Base-by-base conservation (phyloP, 2,888 invertebrate species). In the Spicauda simplicius region DNA sequence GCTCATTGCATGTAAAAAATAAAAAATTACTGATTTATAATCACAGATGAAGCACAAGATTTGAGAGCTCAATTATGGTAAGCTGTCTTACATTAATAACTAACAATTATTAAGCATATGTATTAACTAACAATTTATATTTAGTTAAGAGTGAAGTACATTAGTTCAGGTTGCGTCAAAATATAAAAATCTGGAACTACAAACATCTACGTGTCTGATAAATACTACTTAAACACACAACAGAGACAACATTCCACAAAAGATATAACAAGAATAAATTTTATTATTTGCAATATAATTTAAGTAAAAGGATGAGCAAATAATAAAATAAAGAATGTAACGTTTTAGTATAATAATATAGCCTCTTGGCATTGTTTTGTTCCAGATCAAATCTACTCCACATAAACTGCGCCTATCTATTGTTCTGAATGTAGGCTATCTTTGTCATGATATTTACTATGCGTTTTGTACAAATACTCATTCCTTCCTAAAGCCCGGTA, bases 21-120 rank as follows among this genome's bases (percentile, higher is more conserved):
- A 75, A 67, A 62, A 85, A 84, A 86, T 80, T 79, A 90, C 83
- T 84, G 85, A 86, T 87, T 66, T 83, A 88, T 74, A 87, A 91
- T 92, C 91, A 91, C 92, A 91, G 92, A 87, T 87, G 79, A 89
- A 87, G 85, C 85, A 83, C 79, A 80, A 77, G 80, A 80, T 83
- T 88, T 88, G 88, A 90, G 90, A 91, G 91, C 90, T 86, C 75
- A 77, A 79, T 77, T 73, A 70, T 62, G 56, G 62, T 56, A 69
- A 70, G 67, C 67, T 10, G 41, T 50, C 67, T 57, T 67, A 67
- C n/a, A 61, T 50, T 50, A 67, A 55, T 52, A 61, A 61, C 61
- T 67, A 70, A 64, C 62, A 68, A 69, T 69, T 69, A 68, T 58
- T 65, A 68, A 68, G 57, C 59, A 64, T 16, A 66, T 60, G 19